A percentile compares a stretch with the other conserved stretches of the same genome.
Conservation (phyloP, 53 echinoderm and acorn worm genomes). For the Hippasteria phrygiana region DNA sequence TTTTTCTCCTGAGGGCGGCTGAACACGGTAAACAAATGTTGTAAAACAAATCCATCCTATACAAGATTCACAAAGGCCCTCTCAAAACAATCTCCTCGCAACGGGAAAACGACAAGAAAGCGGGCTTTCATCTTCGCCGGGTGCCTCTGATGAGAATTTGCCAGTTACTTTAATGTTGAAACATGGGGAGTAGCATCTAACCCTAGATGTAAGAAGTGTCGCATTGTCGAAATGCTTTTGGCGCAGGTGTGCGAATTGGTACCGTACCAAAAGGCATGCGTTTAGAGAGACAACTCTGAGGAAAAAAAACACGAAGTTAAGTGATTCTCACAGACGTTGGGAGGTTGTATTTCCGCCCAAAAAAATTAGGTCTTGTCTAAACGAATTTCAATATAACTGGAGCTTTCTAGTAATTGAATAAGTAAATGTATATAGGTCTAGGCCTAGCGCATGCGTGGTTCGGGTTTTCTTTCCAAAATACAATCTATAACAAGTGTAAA, state of each 20-base stretch:
- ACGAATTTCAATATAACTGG: no score
- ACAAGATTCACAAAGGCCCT: neutral
- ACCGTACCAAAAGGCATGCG: neutral
- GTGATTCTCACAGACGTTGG: no score
- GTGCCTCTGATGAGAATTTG: neutral
- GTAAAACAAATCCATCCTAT: neutral
- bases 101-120: neutral
- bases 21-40: neutral
- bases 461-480: no score
- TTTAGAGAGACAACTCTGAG: neutral
- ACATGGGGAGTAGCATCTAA: neutral
- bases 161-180: neutral
- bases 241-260: neutral
- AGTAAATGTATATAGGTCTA: no score
- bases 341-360: no score
- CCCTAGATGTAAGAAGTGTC: neutral
- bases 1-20: neutral
- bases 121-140: neutral
- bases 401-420: no score
- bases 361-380: no score
- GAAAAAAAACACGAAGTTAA: no score
- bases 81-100: neutral
- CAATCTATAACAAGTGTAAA: no score
- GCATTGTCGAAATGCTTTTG: neutral
- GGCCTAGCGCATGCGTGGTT: no score